phyloP scores from a whole-genome alignment of 2,113 vertebrate species.

The Myanophis thanlyinensis region DNA sequence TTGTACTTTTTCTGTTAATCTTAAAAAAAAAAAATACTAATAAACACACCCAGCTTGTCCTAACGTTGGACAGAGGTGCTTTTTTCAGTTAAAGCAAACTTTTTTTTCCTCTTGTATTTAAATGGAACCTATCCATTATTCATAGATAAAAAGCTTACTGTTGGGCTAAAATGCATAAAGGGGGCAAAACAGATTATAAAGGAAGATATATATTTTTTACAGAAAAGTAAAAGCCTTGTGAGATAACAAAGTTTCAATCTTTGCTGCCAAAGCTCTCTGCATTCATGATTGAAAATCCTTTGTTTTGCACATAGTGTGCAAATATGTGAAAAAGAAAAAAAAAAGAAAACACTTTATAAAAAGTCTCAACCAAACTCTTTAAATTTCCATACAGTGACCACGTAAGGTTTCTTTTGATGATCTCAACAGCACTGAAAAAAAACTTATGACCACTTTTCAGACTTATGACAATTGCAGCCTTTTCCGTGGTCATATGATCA shows the following conservation, averaged over 20 bases:
- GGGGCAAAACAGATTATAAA: neutral
- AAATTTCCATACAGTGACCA: conserved; percentile 27
- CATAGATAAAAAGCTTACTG: conserved; percentile 19
- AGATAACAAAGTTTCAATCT: conserved; percentile 4
- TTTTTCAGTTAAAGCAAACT: conserved; percentile 30
- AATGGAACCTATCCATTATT: conserved; percentile 24
- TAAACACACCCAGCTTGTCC: neutral
- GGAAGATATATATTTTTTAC: neutral
- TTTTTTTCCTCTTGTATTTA: conserved; percentile 1
- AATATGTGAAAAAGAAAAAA: no score
- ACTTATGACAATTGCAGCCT: neutral
- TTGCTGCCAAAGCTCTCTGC: conserved; percentile 1
- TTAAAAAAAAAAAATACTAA: conserved; percentile 38
- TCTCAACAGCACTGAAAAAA: neutral
- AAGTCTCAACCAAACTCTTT: conserved; percentile 9
- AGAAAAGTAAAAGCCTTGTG: conserved; percentile 32
- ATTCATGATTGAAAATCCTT: conserved; percentile 18
- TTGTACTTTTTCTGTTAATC: conserved; percentile 32
- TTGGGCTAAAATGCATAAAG: conserved; percentile 16
- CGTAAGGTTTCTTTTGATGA: neutral
- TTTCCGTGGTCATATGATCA: neutral
- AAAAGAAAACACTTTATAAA: no score
- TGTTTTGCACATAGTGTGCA: no score
- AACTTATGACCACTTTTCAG: neutral
- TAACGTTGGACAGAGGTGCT: conserved; percentile 16